A percentile compares a stretch with the other conserved stretches of the same genome.
These are phyloP conservation scores for Endotricha flammealis DNA, from an alignment of 2,888 invertebrate genomes.

Conservation along the genomic window DNA sequence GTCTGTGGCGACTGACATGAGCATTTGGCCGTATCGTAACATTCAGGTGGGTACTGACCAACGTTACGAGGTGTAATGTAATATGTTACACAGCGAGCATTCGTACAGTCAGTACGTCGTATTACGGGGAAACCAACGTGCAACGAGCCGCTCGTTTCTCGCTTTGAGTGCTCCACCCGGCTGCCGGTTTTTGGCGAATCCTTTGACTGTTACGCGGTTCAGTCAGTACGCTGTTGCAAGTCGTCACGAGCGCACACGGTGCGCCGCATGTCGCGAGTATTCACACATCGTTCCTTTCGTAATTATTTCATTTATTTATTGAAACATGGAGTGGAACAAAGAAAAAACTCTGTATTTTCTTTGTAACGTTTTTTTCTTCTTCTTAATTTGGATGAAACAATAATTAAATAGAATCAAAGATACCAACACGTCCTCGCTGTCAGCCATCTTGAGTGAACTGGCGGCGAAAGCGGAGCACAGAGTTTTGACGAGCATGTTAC, in stretches of 20 bases:
- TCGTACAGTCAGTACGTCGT: conserved; percentile 18
- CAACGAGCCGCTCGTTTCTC: conserved; percentile 21
- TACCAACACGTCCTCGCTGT: conserved; percentile 13
- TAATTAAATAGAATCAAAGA: conserved; percentile 8
- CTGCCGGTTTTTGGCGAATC: conserved; percentile 23
- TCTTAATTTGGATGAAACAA: conserved; percentile 5
- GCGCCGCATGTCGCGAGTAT: conserved; percentile 12
- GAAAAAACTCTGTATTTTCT: conserved; percentile 22
- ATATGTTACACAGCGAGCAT: conserved; percentile 17
- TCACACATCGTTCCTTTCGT: conserved; percentile 16
- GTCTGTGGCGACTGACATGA: too few species aligned
- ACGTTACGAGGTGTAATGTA: too few species aligned
- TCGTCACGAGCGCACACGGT: conserved; percentile 17
- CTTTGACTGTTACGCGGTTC: conserved; percentile 23
- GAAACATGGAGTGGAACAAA: conserved; percentile 23
- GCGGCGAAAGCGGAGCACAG: conserved; percentile 12
- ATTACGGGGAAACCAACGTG: conserved; percentile 14
- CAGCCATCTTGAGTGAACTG: conserved; percentile 10
- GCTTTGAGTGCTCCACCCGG: conserved; percentile 19
- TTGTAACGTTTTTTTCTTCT: too few species aligned
- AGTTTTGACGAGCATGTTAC: conserved; percentile 10
- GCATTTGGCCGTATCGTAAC: too few species aligned
- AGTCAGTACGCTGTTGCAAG: conserved; percentile 19
- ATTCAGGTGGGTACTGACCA: too few species aligned
- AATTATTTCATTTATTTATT: conserved; percentile 13